Base-by-base conservation (phyloP, 1,140 invertebrate genomes). In the silkworm (Bombyx mori) region DNA sequence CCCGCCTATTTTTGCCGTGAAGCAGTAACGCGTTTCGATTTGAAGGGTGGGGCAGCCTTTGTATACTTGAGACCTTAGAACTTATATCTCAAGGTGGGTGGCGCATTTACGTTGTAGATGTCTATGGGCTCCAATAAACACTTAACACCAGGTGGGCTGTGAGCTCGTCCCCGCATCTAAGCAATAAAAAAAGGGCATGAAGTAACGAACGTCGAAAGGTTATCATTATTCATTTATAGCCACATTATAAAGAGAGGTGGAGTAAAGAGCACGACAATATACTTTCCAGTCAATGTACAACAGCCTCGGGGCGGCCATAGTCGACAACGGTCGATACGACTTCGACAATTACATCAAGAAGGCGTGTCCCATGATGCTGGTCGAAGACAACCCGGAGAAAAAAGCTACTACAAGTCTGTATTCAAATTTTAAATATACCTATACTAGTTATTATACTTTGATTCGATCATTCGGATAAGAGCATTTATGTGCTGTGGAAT, bases 261-360 rank as follows among this genome's bases (percentile, higher is more conserved):
- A 49, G 22, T 18, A 7, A 49, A 7, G 2, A 49, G 22, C 6
- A 49, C n/a, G 22, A 10, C n/a, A n/a, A 49, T 49, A 49, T 10
- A 12, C 10, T 56, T 75, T 66, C 2, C 89, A 95, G 81, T 90
- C 92, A 1, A 86, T 96, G 56, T 97, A 96, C 76, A 95, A 92
- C 87, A 97, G 96, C 0, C 68, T 98, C 1, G 97, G 97, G 8
- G 95, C 94, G 4, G 76, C 92, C 12, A 88, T 98, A 8, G 73
- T 94, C 0, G 91, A 91, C 45, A 90, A 93, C 58, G 91, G 91
- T 8, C 90, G 93, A 26, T 67, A 82, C 0, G 88, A 91, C 45
- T 97, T 97, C 77, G 96, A 98, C 79, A 90, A 90, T 9, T 95
- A 92, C 65, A 88, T 97, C 58, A 96, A 96, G 77, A 93, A 92